Evolutionary conservation across 2,797 vertebrate species (phyloP).

Genomic region (Nyctalus aviator): DNA sequence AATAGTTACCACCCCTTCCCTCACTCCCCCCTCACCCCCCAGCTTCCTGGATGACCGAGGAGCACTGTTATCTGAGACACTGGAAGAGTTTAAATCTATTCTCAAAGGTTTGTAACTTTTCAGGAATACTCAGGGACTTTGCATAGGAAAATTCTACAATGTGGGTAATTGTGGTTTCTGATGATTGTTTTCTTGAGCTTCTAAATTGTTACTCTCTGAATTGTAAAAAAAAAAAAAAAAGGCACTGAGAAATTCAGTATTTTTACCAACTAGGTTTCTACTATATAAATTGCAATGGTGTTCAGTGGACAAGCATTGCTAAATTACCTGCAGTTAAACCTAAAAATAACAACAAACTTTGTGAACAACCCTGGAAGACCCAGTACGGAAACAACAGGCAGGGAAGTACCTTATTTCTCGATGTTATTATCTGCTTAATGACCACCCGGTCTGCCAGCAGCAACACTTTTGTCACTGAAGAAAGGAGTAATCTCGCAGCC

Average conservation of each 20-base stretch:
- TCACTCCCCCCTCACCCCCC: no score
- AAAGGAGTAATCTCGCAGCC: constrained; percentile 96
- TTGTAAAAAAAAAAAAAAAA: not conserved
- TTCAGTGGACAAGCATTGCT: not conserved
- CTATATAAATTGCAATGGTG: not conserved
- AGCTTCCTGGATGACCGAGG: not conserved
- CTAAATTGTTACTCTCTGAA: not conserved
- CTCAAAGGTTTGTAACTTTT: not conserved
- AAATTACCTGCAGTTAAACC: constrained; percentile 11
- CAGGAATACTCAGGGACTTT: not conserved
- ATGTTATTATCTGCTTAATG: constrained; percentile 98
- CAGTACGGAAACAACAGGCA: constrained; percentile 10
- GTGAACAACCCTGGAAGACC: not conserved
- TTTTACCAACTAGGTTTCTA: constrained; percentile 36
- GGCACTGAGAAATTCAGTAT: not conserved
- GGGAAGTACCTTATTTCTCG: constrained; percentile 95
- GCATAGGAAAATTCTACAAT: not conserved
- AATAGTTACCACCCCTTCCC: not conserved
- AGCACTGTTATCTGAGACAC: not conserved
- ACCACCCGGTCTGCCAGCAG: constrained; percentile 97
- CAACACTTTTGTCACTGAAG: constrained; percentile 98
- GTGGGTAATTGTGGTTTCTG: not conserved
- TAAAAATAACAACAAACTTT: not conserved
- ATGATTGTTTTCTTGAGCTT: constrained; percentile 15
- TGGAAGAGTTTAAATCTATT: not conserved